These are phyloP conservation scores for Drosophila baimaii DNA, from an alignment of 1,140 invertebrate genomes.

Conservation along the genomic window DNA sequence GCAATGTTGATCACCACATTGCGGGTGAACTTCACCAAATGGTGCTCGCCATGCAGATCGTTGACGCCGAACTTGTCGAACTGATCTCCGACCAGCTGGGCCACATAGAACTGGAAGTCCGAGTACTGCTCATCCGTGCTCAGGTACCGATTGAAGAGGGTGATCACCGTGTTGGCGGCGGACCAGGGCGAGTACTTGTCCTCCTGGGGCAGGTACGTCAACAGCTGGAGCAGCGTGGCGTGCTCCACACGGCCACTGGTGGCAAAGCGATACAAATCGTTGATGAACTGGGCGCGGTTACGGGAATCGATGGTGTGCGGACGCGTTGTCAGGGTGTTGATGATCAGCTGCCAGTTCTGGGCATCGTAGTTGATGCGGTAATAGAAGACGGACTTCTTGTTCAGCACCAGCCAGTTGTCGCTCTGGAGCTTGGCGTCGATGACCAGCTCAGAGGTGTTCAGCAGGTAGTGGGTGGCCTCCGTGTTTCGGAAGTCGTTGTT, in stretches of 20 bases:
- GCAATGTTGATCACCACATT: constrained; percentile 84
- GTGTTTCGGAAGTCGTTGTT: constrained; percentile 85
- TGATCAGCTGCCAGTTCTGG: constrained; percentile 86
- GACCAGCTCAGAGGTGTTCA: constrained; percentile 27
- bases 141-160: constrained; percentile 76
- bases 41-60: constrained; percentile 78
- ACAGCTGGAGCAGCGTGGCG: constrained; percentile 84
- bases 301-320: constrained; percentile 86
- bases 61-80: constrained; percentile 80
- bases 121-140: constrained; percentile 56
- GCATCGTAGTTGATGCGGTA: constrained; percentile 88
- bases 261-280: constrained; percentile 90
- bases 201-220: constrained; percentile 86
- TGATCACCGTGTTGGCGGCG: constrained; percentile 83
- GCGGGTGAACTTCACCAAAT: constrained; percentile 81
- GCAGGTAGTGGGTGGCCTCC: constrained; percentile 65
- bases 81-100: constrained; percentile 74
- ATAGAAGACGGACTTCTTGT: constrained; percentile 87
- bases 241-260: constrained; percentile 86
- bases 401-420: constrained; percentile 86
- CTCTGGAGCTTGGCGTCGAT: constrained; percentile 20
- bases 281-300: constrained; percentile 91
- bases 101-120: constrained; percentile 63
- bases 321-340: constrained; percentile 81
- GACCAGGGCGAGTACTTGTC: constrained; percentile 87